Conservation (phyloP, 2,113 vertebrate species). For the Motacilla tschutschensis region DNA sequence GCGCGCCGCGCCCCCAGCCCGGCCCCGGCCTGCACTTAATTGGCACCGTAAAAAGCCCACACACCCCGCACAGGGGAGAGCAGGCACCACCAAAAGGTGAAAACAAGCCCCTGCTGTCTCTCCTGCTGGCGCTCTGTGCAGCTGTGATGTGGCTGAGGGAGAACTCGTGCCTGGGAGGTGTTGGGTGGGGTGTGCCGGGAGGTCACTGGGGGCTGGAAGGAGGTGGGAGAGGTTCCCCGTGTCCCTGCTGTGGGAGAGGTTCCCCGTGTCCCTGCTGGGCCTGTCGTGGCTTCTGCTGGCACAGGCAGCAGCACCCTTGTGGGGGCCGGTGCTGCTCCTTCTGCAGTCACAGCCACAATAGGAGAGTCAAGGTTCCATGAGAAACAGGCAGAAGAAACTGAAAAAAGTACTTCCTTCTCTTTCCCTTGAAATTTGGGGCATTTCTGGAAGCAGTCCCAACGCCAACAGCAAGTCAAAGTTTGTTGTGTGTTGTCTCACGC, state of each 20-base stretch:
- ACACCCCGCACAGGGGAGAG: not conserved
- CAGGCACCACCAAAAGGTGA: rapidly evolving
- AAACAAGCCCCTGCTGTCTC: not conserved
- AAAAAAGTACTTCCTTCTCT: not conserved
- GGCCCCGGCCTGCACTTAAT: not conserved
- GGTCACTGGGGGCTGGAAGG: not conserved
- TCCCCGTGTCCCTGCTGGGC: not conserved
- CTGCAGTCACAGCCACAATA: not conserved
- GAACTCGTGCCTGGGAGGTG: rapidly evolving
- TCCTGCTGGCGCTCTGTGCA: not conserved
- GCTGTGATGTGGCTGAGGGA: rapidly evolving
- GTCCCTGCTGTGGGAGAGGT: not conserved
- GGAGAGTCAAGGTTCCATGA: not conserved
- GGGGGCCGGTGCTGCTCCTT: not conserved
- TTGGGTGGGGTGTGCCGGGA: not conserved
- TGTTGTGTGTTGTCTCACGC: not conserved
- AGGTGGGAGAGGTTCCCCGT: not conserved
- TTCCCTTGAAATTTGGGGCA: not conserved
- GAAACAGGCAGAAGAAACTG: not conserved
- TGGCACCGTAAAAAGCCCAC: slow-evolving; percentile 1
- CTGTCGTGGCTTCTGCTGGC: not conserved
- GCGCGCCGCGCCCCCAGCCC: not conserved
- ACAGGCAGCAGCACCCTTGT: not conserved
- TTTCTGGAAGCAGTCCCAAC: not conserved
- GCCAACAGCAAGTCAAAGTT: not conserved